Evolutionary conservation across 2,888 invertebrate species (phyloP).

Genomic region (Diaphora mendica): DNA sequence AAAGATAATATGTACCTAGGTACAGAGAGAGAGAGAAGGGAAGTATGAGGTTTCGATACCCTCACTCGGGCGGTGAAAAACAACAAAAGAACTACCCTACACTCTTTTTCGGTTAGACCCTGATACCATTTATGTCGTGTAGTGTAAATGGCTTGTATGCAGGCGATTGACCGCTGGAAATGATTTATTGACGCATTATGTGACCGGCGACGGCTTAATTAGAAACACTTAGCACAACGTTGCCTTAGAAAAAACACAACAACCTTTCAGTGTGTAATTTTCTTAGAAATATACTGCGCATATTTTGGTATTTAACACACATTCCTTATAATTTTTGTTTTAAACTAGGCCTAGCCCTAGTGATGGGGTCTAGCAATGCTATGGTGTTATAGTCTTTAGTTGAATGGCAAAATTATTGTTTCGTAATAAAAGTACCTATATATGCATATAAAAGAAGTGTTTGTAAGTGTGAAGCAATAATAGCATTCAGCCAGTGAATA

Average conservation of each 20-base stretch:
- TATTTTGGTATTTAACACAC: slow-evolving; percentile 17
- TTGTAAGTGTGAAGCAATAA: no score
- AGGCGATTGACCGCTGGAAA: slow-evolving; percentile 60
- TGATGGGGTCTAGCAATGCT: background rate
- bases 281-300: slow-evolving; percentile 20
- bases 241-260: slow-evolving; percentile 30
- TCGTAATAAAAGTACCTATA: no score
- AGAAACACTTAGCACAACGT: slow-evolving; percentile 50
- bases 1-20: no score
- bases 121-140: slow-evolving; percentile 20
- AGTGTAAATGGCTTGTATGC: slow-evolving; percentile 32
- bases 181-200: slow-evolving; percentile 70
- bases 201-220: slow-evolving; percentile 67
- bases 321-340: background rate
- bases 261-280: slow-evolving; percentile 35
- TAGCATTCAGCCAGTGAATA: no score
- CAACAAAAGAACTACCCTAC: background rate
- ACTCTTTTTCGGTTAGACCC: background rate
- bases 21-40: no score
- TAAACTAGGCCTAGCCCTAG: background rate
- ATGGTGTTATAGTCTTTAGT: background rate
- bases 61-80: background rate
- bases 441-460: no score
- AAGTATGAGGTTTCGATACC: no score
- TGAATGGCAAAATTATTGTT: background rate